Percentiles rank a stretch among this genome's conserved stretches.
Evolutionary conservation across 2,888 invertebrate genomes (phyloP).

Genomic region (Lobophora halterata): DNA sequence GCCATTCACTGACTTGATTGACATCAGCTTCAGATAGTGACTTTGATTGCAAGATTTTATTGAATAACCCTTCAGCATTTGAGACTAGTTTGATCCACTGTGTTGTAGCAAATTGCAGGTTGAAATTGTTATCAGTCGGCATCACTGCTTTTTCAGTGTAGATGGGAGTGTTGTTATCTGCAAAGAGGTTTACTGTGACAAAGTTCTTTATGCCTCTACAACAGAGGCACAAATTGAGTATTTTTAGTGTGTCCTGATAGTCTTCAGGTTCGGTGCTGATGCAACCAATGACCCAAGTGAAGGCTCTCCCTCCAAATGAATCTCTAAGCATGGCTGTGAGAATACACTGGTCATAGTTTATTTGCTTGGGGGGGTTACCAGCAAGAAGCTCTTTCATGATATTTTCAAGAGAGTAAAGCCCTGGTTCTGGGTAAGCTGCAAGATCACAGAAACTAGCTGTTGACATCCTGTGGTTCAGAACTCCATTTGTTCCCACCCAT

Average conservation of each 20-base stretch:
- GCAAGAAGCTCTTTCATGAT: slow-evolving; percentile 81
- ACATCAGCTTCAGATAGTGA: slow-evolving; percentile 86
- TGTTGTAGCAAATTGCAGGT: slow-evolving; percentile 90
- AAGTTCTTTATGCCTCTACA: slow-evolving; percentile 85
- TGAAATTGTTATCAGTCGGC: slow-evolving; percentile 78
- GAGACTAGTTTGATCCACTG: slow-evolving; percentile 91
- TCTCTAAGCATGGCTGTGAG: slow-evolving; percentile 86
- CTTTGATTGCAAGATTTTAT: slow-evolving; percentile 86
- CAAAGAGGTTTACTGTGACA: slow-evolving; percentile 86
- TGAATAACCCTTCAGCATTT: slow-evolving; percentile 92
- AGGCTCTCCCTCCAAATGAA: slow-evolving; percentile 88
- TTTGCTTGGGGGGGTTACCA: slow-evolving; percentile 77
- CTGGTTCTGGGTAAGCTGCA: slow-evolving; percentile 81
- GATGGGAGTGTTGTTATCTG: slow-evolving; percentile 82
- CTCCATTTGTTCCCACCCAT: slow-evolving; percentile 84
- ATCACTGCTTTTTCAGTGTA: slow-evolving; percentile 60
- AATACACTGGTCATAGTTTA: slow-evolving; percentile 84
- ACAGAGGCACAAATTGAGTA: slow-evolving; percentile 84
- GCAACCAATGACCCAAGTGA: slow-evolving; percentile 86
- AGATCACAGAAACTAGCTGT: slow-evolving; percentile 88
- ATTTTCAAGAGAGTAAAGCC: slow-evolving; percentile 84
- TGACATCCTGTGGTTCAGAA: slow-evolving; percentile 85
- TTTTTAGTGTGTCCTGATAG: slow-evolving; percentile 85
- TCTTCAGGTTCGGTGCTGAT: slow-evolving; percentile 86
- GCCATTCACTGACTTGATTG: slow-evolving; percentile 89